phyloP scores from a whole-genome alignment of 2,888 invertebrate genomes.

The Epirrita christyi region DNA sequence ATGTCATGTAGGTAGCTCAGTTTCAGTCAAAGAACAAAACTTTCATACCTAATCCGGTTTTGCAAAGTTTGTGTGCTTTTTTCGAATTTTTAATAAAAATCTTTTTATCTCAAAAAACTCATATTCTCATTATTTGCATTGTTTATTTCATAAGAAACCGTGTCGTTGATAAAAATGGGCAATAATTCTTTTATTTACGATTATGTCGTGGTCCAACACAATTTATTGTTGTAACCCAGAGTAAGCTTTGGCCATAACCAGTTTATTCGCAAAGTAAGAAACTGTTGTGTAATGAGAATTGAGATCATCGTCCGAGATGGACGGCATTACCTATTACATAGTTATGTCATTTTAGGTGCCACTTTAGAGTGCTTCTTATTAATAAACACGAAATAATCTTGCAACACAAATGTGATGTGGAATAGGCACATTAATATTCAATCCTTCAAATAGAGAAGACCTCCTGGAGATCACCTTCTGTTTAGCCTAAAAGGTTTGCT shows the following conservation, averaged over 20 bases:
- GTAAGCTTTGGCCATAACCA: constrained; percentile 44
- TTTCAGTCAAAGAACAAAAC: too few relatives aligned
- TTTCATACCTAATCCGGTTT: too few relatives aligned
- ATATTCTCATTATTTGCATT: constrained; percentile 15
- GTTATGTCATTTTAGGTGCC: constrained; percentile 17
- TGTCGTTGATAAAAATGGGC: constrained; percentile 49
- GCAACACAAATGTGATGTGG: constrained; percentile 3
- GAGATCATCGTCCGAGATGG: constrained; percentile 63
- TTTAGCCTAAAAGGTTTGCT: too few relatives aligned
- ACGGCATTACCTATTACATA: constrained; percentile 22
- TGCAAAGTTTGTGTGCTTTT: too few relatives aligned
- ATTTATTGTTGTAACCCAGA: constrained; percentile 43
- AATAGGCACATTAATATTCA: background rate
- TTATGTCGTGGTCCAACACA: constrained; percentile 29
- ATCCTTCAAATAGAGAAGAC: too few relatives aligned
- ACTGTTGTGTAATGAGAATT: constrained; percentile 44
- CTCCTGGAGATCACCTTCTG: too few relatives aligned
- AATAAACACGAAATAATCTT: constrained; percentile 3
- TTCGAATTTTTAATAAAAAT: too few relatives aligned
- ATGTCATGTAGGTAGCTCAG: too few relatives aligned
- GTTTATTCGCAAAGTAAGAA: constrained; percentile 51
- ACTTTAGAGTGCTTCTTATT: constrained; percentile 9
- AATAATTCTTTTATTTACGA: constrained; percentile 47
- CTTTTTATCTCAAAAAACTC: background rate
- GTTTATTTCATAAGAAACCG: constrained; percentile 45